Evolutionary conservation across 2,888 invertebrate genomes (phyloP).

Genomic region (Sympetrum striolatum): DNA sequence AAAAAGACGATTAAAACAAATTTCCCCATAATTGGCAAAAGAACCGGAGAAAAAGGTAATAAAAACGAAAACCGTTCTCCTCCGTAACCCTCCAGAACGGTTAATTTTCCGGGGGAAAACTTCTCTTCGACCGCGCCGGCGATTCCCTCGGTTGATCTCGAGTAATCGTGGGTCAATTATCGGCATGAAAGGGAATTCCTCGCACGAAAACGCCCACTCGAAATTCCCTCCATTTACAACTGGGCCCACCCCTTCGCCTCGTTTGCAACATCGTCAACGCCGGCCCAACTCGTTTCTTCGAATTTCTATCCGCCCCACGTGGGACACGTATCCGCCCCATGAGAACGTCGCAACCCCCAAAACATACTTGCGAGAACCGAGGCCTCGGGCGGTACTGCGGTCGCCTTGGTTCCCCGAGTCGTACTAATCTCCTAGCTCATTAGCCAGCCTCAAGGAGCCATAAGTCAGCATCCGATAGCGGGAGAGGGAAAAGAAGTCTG

Average conservation of each 20-base stretch:
- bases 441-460: constrained; percentile 27
- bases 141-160: not conserved
- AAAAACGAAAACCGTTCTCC: not conserved
- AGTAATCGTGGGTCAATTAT: constrained; percentile 31
- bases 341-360: not conserved
- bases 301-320: not conserved
- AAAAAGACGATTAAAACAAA: no score
- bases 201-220: not conserved
- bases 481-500: not conserved
- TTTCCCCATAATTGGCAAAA: no score
- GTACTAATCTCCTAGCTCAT: constrained; percentile 33
- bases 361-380: not conserved
- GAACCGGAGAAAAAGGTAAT: no score
- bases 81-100: not conserved
- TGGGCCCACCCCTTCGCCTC: not conserved
- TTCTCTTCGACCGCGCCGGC: not conserved
- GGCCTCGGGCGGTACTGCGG: not conserved
- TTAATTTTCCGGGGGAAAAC: not conserved
- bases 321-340: not conserved
- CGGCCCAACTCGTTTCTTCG: not conserved
- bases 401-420: not conserved
- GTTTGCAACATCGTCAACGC: not conserved
- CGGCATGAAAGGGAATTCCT: constrained; percentile 2
- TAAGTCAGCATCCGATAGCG: constrained; percentile 1
- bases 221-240: not conserved